Base-by-base conservation (phyloP, 1,140 invertebrate genomes). In the Drosophila varians region DNA sequence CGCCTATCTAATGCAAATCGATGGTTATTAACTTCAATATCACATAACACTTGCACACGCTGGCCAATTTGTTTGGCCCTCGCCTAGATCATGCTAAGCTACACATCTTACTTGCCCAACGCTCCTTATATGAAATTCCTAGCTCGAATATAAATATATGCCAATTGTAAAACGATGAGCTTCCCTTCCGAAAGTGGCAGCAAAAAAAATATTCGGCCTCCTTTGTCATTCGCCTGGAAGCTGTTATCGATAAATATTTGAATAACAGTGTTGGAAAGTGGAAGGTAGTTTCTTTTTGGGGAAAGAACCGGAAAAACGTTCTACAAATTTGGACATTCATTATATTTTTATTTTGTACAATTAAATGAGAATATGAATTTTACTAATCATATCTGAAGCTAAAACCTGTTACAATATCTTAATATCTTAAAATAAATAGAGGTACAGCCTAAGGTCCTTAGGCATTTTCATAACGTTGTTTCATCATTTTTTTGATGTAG, bases 401-500 rank as follows among this genome's bases (percentile, higher is more conserved):
- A 38, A 14, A 38, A 38, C 14, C 36, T 16, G 19, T 16, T 38
- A 36, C 11, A 36, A 8, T 38, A 8, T 6, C 7, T 40, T 42
- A 18, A 14, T 28, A 45, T 12, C 26, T 45, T 28, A 57, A 31
- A 18, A 23, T 61, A n/a, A 4, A 46, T 16, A 26, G 52, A 14
- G 42, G 38, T 31, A 42, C 1, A 19, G 16, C 7, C 16, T 9
- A 42, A 12, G 25, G 18, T n/a, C 14, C n/a, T 28, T 36, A 87
- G 8, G 77, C 90, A 91, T 96, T 95, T 83, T 96, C 94, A 91
- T 96, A 96, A 46, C 95, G 92, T 14, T 94, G 94, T 74, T 95
- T 94, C 94, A 97, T 96, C 93, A 97, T 96, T 92, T 97, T 97
- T 89, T 97, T 96, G 8, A 97, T 96, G 91, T 96, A 96, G 69